These are phyloP conservation scores for Xiphorhynchus elegans DNA, from an alignment of 2,113 vertebrate species.

Conservation along the genomic window DNA sequence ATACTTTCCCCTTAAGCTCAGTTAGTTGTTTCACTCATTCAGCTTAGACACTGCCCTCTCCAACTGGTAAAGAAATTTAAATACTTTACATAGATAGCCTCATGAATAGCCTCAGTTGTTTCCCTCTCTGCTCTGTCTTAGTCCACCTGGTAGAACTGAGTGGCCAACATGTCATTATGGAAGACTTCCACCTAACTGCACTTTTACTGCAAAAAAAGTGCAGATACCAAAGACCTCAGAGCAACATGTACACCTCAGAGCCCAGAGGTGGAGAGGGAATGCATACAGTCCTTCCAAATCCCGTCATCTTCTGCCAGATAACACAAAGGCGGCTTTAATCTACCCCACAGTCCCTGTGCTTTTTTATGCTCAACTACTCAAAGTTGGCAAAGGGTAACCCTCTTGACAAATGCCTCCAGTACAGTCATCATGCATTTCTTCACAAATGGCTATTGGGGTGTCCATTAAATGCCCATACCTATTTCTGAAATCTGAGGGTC, in stretches of 20 bases:
- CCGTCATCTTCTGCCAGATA: not conserved
- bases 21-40: not conserved
- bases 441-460: not conserved
- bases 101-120: not conserved
- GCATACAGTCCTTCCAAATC: not conserved
- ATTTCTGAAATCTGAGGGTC: not conserved
- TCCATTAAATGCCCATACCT: not conserved
- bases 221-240: not conserved
- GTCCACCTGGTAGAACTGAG: not conserved
- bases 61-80: not conserved
- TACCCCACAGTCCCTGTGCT: not conserved
- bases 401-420: not conserved
- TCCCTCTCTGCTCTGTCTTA: not conserved
- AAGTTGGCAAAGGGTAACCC: not conserved
- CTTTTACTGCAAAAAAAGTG: not conserved
- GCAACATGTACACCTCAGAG: not conserved
- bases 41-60: not conserved
- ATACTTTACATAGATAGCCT: not conserved
- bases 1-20: not conserved
- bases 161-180: not conserved
- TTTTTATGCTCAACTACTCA: not conserved
- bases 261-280: not conserved
- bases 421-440: not conserved
- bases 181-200: not conserved
- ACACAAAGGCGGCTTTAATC: not conserved